Evolutionary conservation across 2,888 invertebrate species (phyloP), one percentile per base, ranked within the genome.

Genomic region (Scrobipalpa costella): DNA sequence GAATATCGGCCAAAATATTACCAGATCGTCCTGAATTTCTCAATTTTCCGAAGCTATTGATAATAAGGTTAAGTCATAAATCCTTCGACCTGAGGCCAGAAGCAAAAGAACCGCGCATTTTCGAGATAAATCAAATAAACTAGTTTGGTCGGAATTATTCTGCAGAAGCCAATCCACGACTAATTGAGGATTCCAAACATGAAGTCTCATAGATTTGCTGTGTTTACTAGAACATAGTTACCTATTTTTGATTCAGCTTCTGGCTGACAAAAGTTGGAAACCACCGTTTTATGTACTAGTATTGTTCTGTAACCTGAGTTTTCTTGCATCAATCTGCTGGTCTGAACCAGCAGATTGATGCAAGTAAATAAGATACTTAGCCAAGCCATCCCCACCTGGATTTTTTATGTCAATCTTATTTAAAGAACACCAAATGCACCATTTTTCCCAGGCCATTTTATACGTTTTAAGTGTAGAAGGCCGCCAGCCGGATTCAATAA

Each of bases 401-500:
- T 13, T 15, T 57, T n/a, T 8, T 1, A 15, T 9, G 17, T n/a
- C 13, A n/a, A 57, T 11, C 13, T 19, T n/a, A 40, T 59, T 59
- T 2, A 8, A 5, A 13, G 21, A 6, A 15, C n/a, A n/a, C 44
- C 61, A 61, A 6, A 49, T 19, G n/a, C 27, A 13, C 67, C 67
- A 67, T 2, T 61, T 36, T 21, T 61, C 27, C 71, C 69, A 69
- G 0, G 67, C 68, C 6, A 68, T 27, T 9, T 21, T 50, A 27
- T 70, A 70, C 0, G 68, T 69, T 40, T 62, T 66, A 1, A 68
- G n/a, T 0, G 71, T 68, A 0, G 69, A 70, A 8, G 27, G n/a
- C 13, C 72, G 50, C 71, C 72, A 72, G 0, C 68, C 34, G 7
- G 60, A 33, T 47, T 65, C 19, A 13, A 71, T 1, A 0, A 68